Conservation (phyloP, 2,888 invertebrate genomes). For the Stenotaenia linearis region DNA sequence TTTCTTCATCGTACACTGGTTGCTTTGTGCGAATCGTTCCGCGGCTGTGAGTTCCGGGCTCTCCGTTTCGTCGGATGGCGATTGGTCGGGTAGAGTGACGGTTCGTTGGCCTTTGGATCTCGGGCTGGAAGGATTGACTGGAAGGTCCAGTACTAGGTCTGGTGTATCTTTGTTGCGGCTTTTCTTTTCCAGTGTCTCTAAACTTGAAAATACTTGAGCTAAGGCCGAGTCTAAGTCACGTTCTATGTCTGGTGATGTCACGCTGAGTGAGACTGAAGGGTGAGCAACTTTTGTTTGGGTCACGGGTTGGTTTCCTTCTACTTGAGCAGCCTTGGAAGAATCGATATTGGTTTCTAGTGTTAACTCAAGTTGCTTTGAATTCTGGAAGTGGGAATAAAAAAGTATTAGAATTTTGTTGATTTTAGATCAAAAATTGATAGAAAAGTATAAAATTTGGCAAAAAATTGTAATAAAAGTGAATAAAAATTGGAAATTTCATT, state of each 20-base stretch:
- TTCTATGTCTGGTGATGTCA: slow-evolving; percentile 38
- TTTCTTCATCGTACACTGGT: slow-evolving; percentile 71
- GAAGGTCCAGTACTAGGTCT: slow-evolving; percentile 76
- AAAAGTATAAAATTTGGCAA: too few relatives aligned
- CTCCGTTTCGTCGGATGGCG: slow-evolving; percentile 45
- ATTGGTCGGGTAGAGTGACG: background rate
- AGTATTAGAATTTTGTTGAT: too few relatives aligned
- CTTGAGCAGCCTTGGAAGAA: background rate
- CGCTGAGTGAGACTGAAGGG: background rate
- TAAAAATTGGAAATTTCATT: too few relatives aligned
- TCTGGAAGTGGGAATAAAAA: too few relatives aligned
- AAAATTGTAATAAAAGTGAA: too few relatives aligned
- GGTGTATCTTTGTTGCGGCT: slow-evolving; percentile 56
- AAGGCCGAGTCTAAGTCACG: slow-evolving; percentile 47
- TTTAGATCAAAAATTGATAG: too few relatives aligned
- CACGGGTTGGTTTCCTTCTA: background rate
- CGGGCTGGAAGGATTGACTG: slow-evolving; percentile 49
- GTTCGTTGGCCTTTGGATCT: slow-evolving; percentile 45
- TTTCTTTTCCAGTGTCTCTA: slow-evolving; percentile 44
- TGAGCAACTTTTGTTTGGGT: background rate
- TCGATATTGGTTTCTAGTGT: background rate
- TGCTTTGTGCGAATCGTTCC: slow-evolving; percentile 70
- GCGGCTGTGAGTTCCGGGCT: slow-evolving; percentile 61
- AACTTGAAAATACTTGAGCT: slow-evolving; percentile 47
- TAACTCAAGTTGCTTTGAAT: background rate